These are phyloP conservation scores for Chrysomela aeneicollis DNA, from an alignment of 2,888 invertebrate species.

Conservation along the genomic window DNA sequence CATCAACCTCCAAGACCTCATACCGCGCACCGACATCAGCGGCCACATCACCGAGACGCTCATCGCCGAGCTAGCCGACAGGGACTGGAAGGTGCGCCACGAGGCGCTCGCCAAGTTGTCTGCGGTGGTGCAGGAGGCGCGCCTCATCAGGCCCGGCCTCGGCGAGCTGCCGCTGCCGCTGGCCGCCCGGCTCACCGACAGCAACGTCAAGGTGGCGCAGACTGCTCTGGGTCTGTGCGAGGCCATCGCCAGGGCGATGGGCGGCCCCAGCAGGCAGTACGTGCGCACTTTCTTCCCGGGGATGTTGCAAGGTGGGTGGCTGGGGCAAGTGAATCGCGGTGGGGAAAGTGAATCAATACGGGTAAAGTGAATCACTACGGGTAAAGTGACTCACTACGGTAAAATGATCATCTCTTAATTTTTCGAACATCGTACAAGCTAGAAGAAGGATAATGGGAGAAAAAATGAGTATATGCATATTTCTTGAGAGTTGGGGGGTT, in stretches of 20 bases:
- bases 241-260: conserved; percentile 82
- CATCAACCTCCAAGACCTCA: conserved; percentile 71
- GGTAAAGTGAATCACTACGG: no score
- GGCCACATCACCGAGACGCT: conserved; percentile 82
- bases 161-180: conserved; percentile 86
- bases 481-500: no score
- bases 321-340: no score
- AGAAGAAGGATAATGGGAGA: no score
- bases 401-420: no score
- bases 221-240: conserved; percentile 85
- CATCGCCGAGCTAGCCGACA: conserved; percentile 82
- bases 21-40: conserved; percentile 83
- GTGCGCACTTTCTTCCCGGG: conserved; percentile 85
- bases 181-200: conserved; percentile 81
- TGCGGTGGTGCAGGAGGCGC: conserved; percentile 75
- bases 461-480: no score
- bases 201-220: conserved; percentile 91
- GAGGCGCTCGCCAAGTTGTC: conserved; percentile 79
- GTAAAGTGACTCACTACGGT: no score
- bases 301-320: conserved; percentile 74
- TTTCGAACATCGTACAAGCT: no score
- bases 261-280: conserved; percentile 79
- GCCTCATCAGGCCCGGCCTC: conserved; percentile 82
- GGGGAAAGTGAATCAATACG: no score
- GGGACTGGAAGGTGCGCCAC: conserved; percentile 91